A percentile compares a stretch with the other conserved stretches of the same genome.
Conservation (phyloP, 1,140 invertebrate genomes). For the Archegozetes longisetosus region DNA sequence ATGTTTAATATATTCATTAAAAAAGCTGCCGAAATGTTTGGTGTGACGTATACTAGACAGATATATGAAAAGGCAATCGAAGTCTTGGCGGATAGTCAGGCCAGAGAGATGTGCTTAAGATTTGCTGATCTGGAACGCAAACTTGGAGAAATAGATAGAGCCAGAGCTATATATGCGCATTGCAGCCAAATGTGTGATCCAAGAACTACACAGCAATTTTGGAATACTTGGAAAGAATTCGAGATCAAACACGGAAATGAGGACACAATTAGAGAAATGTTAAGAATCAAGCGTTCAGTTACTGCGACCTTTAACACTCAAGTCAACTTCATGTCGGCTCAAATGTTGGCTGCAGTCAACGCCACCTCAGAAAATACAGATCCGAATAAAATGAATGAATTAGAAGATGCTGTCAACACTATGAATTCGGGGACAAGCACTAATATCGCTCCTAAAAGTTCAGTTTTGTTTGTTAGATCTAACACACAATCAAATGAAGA, state of each 20-base stretch:
- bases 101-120: conserved; percentile 86
- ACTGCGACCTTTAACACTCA: conserved; percentile 94
- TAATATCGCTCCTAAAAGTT: background rate
- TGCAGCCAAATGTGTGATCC: conserved; percentile 99
- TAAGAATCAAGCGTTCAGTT: conserved; percentile 90
- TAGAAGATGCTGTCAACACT: conserved; percentile 5
- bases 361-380: conserved; percentile 33
- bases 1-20: conserved; percentile 98
- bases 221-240: conserved; percentile 99
- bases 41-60: conserved; percentile 82
- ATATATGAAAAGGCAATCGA: conserved; percentile 99
- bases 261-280: conserved; percentile 97
- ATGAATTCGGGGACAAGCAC: background rate
- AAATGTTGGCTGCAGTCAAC: conserved; percentile 63
- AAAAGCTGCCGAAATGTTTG: conserved; percentile 92
- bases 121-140: conserved; percentile 97
- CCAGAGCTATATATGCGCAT: conserved; percentile 89
- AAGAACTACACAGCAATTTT: conserved; percentile 70
- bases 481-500: conserved; percentile 45
- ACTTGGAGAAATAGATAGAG: conserved; percentile 92
- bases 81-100: conserved; percentile 68
- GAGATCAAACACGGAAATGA: conserved; percentile 99
- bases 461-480: conserved; percentile 32
- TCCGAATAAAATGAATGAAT: conserved; percentile 4
- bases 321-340: conserved; percentile 70